A percentile compares a stretch with the other conserved stretches of the same genome.
Evolutionary conservation across 2,113 vertebrate genomes (phyloP).

Genomic region (Tamias sibiricus): DNA sequence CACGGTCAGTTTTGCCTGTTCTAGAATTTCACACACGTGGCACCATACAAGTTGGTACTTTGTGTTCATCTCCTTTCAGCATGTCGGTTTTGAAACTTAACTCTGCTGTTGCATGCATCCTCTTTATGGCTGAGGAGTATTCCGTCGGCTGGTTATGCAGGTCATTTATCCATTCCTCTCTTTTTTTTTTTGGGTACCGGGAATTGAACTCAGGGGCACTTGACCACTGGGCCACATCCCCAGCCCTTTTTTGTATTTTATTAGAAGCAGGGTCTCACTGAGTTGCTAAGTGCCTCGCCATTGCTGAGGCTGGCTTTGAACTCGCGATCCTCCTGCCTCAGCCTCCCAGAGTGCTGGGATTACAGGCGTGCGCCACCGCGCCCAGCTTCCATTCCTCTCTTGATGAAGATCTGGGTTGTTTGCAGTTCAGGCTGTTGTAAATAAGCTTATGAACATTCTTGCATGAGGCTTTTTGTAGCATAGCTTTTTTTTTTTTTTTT

Average conservation of each 20-base stretch:
- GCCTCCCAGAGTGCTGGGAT: too few relatives aligned
- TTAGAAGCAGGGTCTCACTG: too few relatives aligned
- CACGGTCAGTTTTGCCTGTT: neutral
- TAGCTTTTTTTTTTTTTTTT: neutral
- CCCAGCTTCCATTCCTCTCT: too few relatives aligned
- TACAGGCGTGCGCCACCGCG: too few relatives aligned
- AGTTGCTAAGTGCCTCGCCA: too few relatives aligned
- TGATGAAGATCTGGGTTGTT: neutral
- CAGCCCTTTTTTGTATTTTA: too few relatives aligned
- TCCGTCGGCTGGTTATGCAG: neutral
- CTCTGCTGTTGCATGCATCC: too few relatives aligned
- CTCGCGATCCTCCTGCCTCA: too few relatives aligned
- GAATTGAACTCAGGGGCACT: too few relatives aligned
- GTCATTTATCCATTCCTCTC: neutral
- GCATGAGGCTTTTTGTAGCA: neutral
- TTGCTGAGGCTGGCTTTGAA: too few relatives aligned
- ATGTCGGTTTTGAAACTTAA: neutral
- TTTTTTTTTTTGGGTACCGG: too few relatives aligned
- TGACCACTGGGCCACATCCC: too few relatives aligned
- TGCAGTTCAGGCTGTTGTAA: neutral
- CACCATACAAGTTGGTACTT: neutral
- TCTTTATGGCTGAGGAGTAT: neutral
- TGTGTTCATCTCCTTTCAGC: neutral
- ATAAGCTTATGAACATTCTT: neutral
- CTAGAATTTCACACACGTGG: neutral